Evolutionary conservation across 2,888 invertebrate species (phyloP).

Genomic region (Drosophila neotestacea): DNA sequence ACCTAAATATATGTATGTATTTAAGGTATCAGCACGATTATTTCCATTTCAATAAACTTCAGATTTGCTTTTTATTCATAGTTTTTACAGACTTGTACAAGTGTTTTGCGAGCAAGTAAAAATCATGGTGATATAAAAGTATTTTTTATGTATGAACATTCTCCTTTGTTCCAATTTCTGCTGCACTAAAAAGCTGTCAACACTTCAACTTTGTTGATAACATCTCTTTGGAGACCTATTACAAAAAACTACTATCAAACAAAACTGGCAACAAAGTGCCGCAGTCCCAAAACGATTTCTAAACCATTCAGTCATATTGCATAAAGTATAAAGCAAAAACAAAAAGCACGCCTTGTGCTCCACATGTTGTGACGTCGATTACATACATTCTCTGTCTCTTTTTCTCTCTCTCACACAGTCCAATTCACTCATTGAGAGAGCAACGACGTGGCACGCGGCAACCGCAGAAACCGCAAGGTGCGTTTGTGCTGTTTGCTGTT

Average conservation of each 20-base stretch:
- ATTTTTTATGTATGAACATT: conserved; percentile 41
- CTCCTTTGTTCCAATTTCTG: conserved; percentile 44
- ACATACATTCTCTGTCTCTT: conserved; percentile 41
- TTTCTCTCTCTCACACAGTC: conserved; percentile 59
- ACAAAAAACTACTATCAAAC: conserved; percentile 53
- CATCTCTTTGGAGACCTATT: conserved; percentile 62
- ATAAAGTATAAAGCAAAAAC: conserved; percentile 40
- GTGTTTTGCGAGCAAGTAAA: not conserved
- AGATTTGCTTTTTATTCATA: no score
- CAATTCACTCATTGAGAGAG: conserved; percentile 52
- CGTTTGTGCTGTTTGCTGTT: conserved; percentile 62
- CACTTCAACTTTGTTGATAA: conserved; percentile 57
- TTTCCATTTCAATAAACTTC: not conserved
- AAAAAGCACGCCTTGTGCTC: conserved; percentile 26
- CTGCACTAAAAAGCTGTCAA: conserved; percentile 49
- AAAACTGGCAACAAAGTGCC: conserved; percentile 60
- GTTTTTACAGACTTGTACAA: not conserved
- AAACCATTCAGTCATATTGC: conserved; percentile 69
- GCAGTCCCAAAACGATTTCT: conserved; percentile 72
- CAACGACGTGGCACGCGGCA: conserved; percentile 17
- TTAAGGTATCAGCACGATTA: no score
- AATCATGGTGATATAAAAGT: not conserved
- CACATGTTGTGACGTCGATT: conserved; percentile 46
- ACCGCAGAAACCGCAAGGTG: conserved; percentile 79
- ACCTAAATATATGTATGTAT: not conserved